Percentiles rank a stretch among this genome's conserved stretches.
These are phyloP conservation scores for Echinarachnius parma DNA, from an alignment of 53 echinoderm and acorn worm species.

Conservation along the genomic window DNA sequence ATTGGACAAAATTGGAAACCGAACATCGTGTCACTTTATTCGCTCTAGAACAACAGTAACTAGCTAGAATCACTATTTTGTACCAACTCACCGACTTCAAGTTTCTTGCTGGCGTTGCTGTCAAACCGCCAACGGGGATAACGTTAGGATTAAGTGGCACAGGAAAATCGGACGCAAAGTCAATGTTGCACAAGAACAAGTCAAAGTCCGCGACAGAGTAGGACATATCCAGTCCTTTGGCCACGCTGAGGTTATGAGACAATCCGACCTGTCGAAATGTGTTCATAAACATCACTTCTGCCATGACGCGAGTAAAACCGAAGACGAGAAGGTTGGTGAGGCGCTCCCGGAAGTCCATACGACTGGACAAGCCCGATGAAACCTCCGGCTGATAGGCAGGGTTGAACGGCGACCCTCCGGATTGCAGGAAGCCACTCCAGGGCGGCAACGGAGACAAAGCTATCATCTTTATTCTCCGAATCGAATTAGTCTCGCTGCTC, in stretches of 20 bases:
- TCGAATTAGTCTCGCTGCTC: no score
- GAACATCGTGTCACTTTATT: no score
- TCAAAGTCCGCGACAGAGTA: slow-evolving; percentile 42
- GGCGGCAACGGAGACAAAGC: slow-evolving; percentile 1
- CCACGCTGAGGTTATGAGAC: no score
- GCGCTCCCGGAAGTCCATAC: slow-evolving; percentile 52
- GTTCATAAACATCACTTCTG: no score
- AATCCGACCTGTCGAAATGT: no score
- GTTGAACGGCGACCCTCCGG: slow-evolving; percentile 24
- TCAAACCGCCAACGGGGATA: slow-evolving; percentile 59
- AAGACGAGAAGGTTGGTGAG: slow-evolving; percentile 39
- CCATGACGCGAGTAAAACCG: no score
- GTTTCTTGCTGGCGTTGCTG: slow-evolving; percentile 34
- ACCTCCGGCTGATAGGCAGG: slow-evolving; percentile 54
- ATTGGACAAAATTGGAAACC: no score
- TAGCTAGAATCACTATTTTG: no score
- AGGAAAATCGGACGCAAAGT: slow-evolving; percentile 59
- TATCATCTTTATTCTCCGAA: slow-evolving; percentile 4
- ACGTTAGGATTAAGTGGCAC: slow-evolving; percentile 50
- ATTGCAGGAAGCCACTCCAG: neutral
- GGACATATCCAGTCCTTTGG: no score
- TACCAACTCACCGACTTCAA: no score
- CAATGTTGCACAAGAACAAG: slow-evolving; percentile 44
- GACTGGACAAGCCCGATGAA: slow-evolving; percentile 29
- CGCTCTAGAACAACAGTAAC: no score